Percentiles rank a stretch among this genome's conserved stretches.
Conservation (phyloP, 2,113 vertebrate genomes). For the Lepus europaeus region DNA sequence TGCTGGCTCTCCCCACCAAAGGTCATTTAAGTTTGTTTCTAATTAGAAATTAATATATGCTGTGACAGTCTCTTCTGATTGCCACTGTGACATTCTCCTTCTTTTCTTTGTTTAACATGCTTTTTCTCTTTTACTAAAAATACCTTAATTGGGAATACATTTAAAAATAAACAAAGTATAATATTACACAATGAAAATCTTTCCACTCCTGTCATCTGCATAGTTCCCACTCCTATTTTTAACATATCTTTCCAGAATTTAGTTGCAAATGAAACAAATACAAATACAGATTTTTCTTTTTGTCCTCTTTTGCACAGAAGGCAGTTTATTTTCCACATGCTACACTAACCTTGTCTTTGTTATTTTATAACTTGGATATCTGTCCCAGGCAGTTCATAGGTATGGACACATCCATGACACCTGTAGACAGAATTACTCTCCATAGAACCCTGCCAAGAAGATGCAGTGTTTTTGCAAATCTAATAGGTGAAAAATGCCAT, state of each 20-base stretch:
- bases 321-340: not conserved
- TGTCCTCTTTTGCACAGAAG: not conserved
- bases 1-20: no score
- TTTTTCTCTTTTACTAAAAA: not conserved
- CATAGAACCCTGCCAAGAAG: not conserved
- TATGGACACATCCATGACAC: not conserved
- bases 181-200: not conserved
- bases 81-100: not conserved
- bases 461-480: not conserved
- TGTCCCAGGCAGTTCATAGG: not conserved
- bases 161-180: not conserved
- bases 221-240: not conserved
- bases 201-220: not conserved
- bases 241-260: not conserved
- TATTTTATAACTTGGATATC: not conserved
- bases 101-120: not conserved
- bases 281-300: not conserved
- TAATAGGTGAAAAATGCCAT: not conserved
- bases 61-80: not conserved
- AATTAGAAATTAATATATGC: not conserved
- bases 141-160: not conserved
- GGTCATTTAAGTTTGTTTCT: not conserved
- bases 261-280: not conserved
- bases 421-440: not conserved
- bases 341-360: not conserved